Conservation (phyloP, 2,888 invertebrate species). For the Heteropelma amictum region DNA sequence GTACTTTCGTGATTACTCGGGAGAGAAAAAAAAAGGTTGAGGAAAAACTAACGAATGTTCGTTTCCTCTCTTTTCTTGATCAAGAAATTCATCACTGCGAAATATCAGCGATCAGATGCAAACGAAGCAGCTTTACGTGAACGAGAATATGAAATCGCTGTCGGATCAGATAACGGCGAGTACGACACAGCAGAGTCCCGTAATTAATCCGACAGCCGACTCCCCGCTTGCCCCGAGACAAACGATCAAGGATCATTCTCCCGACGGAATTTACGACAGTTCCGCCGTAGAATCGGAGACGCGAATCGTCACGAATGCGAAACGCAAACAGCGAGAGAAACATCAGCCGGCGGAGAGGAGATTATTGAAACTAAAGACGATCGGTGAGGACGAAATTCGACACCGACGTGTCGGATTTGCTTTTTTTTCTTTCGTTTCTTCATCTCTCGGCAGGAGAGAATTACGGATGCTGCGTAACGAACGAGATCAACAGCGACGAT, state of each 20-base stretch:
- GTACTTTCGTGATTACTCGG: too few species aligned
- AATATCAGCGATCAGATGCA: conserved; percentile 55
- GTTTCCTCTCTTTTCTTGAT: not conserved
- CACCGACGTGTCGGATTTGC: too few species aligned
- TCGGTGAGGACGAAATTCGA: conserved; percentile 58
- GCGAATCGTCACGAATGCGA: conserved; percentile 46
- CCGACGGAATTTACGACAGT: conserved; percentile 50
- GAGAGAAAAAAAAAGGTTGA: not conserved
- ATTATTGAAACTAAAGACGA: conserved; percentile 66
- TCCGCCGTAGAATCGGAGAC: conserved; percentile 50
- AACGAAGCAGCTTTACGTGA: conserved; percentile 61
- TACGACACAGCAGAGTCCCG: conserved; percentile 41
- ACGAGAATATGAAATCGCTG: conserved; percentile 60
- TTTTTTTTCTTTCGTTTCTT: too few species aligned
- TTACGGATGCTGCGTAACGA: too few species aligned
- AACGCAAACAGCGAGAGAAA: conserved; percentile 51
- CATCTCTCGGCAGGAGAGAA: too few species aligned
- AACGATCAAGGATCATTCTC: conserved; percentile 38
- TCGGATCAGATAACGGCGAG: conserved; percentile 58
- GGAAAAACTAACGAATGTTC: too few species aligned
- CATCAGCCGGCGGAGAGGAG: conserved; percentile 58
- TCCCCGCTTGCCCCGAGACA: too few species aligned
- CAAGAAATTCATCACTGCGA: conserved; percentile 58
- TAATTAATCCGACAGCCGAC: too few species aligned
- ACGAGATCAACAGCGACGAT: too few species aligned